Evolutionary conservation across 2,888 invertebrate genomes (phyloP).

Genomic region (Drosophila picticornis): DNA sequence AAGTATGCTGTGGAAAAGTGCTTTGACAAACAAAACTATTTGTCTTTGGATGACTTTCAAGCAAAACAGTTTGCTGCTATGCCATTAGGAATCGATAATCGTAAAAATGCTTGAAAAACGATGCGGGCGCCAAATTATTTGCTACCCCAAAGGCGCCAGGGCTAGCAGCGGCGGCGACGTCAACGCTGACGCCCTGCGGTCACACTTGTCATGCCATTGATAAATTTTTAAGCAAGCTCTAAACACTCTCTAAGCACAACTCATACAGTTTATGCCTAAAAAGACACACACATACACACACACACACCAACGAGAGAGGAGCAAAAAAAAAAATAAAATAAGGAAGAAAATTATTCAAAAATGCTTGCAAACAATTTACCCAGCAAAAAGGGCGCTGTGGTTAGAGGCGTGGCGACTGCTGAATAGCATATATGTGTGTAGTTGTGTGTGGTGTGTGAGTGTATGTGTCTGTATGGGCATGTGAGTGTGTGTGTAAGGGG

Average conservation of each 20-base stretch:
- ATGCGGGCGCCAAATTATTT: constrained; percentile 60
- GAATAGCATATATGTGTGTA: constrained; percentile 35
- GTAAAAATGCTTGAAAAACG: constrained; percentile 69
- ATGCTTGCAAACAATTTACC: constrained; percentile 81
- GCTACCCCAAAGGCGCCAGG: constrained; percentile 41
- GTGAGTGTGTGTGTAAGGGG: constrained; percentile 26
- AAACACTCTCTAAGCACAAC: constrained; percentile 79
- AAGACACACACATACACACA: constrained; percentile 27
- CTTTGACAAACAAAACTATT: constrained; percentile 76
- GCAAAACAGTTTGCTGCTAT: constrained; percentile 41
- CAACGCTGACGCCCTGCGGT: constrained; percentile 53
- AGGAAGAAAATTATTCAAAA: constrained; percentile 80
- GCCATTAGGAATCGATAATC: constrained; percentile 69
- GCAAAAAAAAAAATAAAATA: constrained; percentile 52
- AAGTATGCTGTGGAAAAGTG: constrained; percentile 52
- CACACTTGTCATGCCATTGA: constrained; percentile 75
- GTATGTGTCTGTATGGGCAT: constrained; percentile 14
- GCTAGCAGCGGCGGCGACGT: constrained; percentile 9
- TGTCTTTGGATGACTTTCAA: constrained; percentile 67
- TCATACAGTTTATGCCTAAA: constrained; percentile 68
- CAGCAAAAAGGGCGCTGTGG: constrained; percentile 48
- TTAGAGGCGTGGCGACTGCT: constrained; percentile 35
- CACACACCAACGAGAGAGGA: constrained; percentile 4
- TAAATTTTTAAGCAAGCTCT: constrained; percentile 81
- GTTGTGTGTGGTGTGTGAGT: constrained; percentile 17